Conservation (phyloP, 2,113 vertebrate species). For the Cyphomyrus plagiostoma region DNA sequence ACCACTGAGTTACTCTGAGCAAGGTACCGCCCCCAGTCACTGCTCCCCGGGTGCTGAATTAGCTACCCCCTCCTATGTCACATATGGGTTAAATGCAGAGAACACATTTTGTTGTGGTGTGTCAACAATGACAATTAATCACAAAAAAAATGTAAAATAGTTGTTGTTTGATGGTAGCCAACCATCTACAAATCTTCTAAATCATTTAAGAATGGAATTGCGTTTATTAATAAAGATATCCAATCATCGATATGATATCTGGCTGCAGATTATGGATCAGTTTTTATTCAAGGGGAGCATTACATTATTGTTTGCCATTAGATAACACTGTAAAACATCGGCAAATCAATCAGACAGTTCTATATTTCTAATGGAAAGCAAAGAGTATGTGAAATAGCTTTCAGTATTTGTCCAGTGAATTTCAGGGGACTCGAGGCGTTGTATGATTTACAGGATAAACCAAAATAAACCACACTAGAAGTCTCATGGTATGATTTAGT, state of each 20-base stretch:
- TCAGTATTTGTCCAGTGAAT: neutral
- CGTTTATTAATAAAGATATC: neutral
- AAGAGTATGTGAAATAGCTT: neutral
- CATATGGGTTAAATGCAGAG: too few relatives aligned
- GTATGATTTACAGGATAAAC: neutral
- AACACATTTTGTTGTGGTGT: too few relatives aligned
- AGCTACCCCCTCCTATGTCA: too few relatives aligned
- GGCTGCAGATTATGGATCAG: neutral
- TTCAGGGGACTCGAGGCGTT: neutral
- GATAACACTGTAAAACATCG: neutral
- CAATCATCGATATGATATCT: neutral
- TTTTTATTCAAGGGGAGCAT: neutral
- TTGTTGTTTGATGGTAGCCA: neutral
- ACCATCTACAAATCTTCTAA: neutral
- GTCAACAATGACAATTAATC: too few relatives aligned
- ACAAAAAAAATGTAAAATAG: neutral
- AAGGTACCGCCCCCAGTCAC: too few relatives aligned
- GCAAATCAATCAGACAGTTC: neutral
- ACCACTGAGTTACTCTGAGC: too few relatives aligned
- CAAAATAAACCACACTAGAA: neutral
- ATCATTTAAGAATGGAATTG: neutral
- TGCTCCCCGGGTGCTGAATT: too few relatives aligned
- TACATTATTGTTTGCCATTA: neutral
- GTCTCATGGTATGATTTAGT: neutral
- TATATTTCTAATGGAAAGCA: neutral